Base-by-base conservation (phyloP, 2,888 invertebrate species). In the Eurytoma californica region DNA sequence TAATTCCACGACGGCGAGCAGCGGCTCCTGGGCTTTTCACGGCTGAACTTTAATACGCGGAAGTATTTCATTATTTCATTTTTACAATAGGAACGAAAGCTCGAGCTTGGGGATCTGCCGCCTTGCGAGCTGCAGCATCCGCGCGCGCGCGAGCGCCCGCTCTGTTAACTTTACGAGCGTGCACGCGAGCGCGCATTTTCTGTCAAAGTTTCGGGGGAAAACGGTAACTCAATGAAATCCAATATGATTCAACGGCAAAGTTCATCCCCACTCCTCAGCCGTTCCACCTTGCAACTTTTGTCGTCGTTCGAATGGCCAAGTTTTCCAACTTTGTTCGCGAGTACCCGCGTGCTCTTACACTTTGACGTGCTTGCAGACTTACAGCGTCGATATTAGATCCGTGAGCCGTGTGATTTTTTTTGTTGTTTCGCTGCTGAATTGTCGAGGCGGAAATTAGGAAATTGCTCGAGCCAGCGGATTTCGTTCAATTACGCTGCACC, bases 181-280 rank as follows among this genome's bases (percentile, higher is more conserved):
- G 58, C 28, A 47, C 18, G 20, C 39, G 20, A 9, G 18, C 63
- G 16, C 57, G 58, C 55, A 79, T 20, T 72, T 80, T 72, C 67
- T 66, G 72, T 69, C 69, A 73, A 77, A 72, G 53, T 67, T 76
- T 68, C 57, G 61, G 66, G 14, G 55, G 67, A 51, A 53, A 70
- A 63, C 70, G 72, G 70, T 79, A 82, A 80, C 80, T 79, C 80
- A 78, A 82, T 82, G 75, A 82, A 82, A 80, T 79, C 79, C 82
- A 80, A 82, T 79, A 77, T 72, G 79, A 79, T 81, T 77, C 74
- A 76, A 51, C 65, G 74, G 57, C 12, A 79, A 79, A 77, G 77
- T 81, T 79, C 57, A 67, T 58, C 69, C 57, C 30, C 24, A 9
- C 39, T 39, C 39, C 51, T 24, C 53, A 9, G 39, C 39, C 39